Evolutionary conservation across 2,888 invertebrate genomes (phyloP).

Genomic region (Trilocha varians): DNA sequence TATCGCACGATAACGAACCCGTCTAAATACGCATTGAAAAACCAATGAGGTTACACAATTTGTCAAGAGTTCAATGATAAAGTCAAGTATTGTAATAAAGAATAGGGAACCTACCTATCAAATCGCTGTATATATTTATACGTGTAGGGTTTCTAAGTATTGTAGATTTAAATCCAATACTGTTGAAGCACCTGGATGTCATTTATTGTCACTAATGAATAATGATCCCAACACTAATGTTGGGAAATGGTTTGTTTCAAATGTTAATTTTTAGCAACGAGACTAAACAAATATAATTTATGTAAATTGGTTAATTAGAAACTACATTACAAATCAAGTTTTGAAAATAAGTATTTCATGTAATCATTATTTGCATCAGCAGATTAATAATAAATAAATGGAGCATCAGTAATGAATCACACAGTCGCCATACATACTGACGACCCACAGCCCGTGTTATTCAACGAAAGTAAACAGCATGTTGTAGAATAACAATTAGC

Average conservation of each 20-base stretch:
- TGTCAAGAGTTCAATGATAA: not conserved
- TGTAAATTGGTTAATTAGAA: too few relatives aligned
- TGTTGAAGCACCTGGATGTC: too few relatives aligned
- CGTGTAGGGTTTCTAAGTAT: too few relatives aligned
- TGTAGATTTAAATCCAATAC: too few relatives aligned
- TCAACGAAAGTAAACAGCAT: slow-evolving; percentile 69
- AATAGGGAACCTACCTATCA: not conserved
- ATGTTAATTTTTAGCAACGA: too few relatives aligned
- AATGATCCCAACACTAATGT: too few relatives aligned
- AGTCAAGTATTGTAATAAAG: not conserved
- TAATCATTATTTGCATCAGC: slow-evolving; percentile 9
- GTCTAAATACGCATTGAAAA: not conserved
- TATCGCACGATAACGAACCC: slow-evolving; percentile 45
- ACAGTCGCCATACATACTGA: slow-evolving; percentile 28
- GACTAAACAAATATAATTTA: too few relatives aligned
- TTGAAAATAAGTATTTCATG: not conserved
- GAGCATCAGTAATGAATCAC: slow-evolving; percentile 40
- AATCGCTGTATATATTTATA: too few relatives aligned
- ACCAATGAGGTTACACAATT: not conserved
- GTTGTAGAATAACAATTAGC: slow-evolving; percentile 64
- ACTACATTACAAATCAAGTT: too few relatives aligned
- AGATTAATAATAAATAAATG: slow-evolving; percentile 25
- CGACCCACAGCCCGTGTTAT: slow-evolving; percentile 44
- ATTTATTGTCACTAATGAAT: too few relatives aligned
- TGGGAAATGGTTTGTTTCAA: too few relatives aligned